Conservation (phyloP, 2,888 invertebrate genomes). For the Eilema griseolum region DNA sequence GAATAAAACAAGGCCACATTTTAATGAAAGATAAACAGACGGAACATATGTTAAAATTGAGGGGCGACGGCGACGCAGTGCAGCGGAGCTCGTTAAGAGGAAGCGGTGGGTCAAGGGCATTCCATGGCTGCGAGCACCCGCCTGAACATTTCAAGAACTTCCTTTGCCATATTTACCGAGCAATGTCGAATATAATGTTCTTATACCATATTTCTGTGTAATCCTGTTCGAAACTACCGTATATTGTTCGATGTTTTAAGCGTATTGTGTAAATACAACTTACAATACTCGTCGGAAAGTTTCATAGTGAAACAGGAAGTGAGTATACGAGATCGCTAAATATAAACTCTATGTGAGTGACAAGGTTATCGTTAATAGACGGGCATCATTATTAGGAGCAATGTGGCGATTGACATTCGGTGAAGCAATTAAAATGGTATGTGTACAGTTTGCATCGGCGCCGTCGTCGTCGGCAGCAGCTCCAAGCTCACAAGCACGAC, state of each 20-base stretch:
- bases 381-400: slow-evolving; percentile 62
- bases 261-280: not conserved
- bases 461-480: slow-evolving; percentile 53
- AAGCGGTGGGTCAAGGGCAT: slow-evolving; percentile 73
- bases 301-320: slow-evolving; percentile 43
- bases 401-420: slow-evolving; percentile 76
- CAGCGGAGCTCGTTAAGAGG: slow-evolving; percentile 60
- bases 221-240: slow-evolving; percentile 28
- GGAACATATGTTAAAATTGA: slow-evolving; percentile 40
- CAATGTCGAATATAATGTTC: slow-evolving; percentile 49
- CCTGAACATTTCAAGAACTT: slow-evolving; percentile 49
- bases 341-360: slow-evolving; percentile 45
- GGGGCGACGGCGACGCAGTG: slow-evolving; percentile 55
- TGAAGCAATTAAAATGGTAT: slow-evolving; percentile 73
- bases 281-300: slow-evolving; percentile 19
- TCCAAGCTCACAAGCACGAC: slow-evolving; percentile 60
- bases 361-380: slow-evolving; percentile 56
- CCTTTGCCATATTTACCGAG: slow-evolving; percentile 58
- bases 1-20: slow-evolving; percentile 10
- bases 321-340: slow-evolving; percentile 35
- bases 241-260: not conserved
- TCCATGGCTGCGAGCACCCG: slow-evolving; percentile 58
- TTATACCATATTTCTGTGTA: slow-evolving; percentile 50
- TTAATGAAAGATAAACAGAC: slow-evolving; percentile 42
- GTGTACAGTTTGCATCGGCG: slow-evolving; percentile 48